Conservation (phyloP, 2,797 vertebrate genomes). For the Muscicapa striata region DNA sequence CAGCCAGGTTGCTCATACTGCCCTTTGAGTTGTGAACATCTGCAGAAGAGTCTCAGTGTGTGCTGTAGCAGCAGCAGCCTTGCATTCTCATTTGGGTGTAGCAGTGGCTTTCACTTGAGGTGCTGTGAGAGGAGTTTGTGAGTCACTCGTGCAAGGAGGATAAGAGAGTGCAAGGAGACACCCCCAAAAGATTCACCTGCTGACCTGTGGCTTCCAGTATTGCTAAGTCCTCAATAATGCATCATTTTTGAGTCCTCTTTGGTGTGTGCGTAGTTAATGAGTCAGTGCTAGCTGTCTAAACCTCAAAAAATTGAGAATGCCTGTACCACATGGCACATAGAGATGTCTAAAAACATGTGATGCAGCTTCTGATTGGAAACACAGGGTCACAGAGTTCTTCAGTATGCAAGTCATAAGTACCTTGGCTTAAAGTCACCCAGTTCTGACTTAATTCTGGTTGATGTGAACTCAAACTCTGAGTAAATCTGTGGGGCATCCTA, state of each 20-base stretch:
- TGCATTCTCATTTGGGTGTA: neutral
- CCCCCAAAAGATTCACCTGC: neutral
- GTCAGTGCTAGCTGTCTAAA: neutral
- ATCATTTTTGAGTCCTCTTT: accelerated
- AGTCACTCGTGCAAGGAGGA: neutral
- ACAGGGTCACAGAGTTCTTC: neutral
- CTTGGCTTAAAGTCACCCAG: neutral
- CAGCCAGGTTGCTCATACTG: neutral
- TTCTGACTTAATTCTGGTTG: neutral
- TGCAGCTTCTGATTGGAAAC: neutral
- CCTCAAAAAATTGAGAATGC: neutral
- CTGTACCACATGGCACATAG: neutral
- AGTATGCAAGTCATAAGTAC: neutral
- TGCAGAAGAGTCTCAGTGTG: neutral
- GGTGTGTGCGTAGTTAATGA: neutral
- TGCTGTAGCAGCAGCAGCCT: neutral
- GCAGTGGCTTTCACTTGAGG: neutral
- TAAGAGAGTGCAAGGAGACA: neutral
- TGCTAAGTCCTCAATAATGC: neutral
- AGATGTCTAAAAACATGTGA: neutral
- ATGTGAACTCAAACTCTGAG: neutral
- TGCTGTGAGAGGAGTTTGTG: neutral
- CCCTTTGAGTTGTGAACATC: neutral
- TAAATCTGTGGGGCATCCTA: neutral
- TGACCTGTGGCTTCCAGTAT: neutral